phyloP scores from a whole-genome alignment of 2,888 invertebrate genomes.

The Boloria selene region DNA sequence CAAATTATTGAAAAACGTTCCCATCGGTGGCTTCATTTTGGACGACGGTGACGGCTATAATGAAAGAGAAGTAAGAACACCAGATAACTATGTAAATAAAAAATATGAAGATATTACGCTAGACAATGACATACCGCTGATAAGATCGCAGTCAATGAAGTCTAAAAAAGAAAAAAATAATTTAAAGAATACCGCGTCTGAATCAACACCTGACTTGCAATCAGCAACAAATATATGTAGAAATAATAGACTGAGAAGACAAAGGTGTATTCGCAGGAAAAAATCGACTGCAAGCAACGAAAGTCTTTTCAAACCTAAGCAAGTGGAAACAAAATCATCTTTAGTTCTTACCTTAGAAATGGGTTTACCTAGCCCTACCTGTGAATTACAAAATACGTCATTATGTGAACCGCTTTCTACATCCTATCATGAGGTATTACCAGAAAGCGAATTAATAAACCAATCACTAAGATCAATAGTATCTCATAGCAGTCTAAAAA shows the following conservation, averaged over 20 bases:
- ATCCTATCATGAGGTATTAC: constrained; percentile 39
- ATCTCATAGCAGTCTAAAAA: constrained; percentile 71
- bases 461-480: constrained; percentile 62
- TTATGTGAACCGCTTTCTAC: constrained; percentile 61
- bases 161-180: constrained; percentile 52
- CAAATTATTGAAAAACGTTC: constrained; percentile 70
- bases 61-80: constrained; percentile 78
- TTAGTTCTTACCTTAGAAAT: constrained; percentile 69
- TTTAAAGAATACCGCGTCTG: constrained; percentile 56
- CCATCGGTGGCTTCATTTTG: constrained; percentile 73
- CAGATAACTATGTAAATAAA: constrained; percentile 58
- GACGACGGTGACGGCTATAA: constrained; percentile 76
- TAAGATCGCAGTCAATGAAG: constrained; percentile 70
- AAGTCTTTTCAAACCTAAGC: constrained; percentile 59
- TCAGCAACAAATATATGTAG: constrained; percentile 53
- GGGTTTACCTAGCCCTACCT: constrained; percentile 72
- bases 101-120: constrained; percentile 43
- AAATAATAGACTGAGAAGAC: constrained; percentile 75
- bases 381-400: constrained; percentile 63
- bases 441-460: constrained; percentile 46
- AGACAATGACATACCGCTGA: constrained; percentile 47
- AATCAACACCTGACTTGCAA: constrained; percentile 71
- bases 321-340: constrained; percentile 52
- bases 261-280: constrained; percentile 82
- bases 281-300: constrained; percentile 74